Base-by-base conservation (phyloP, 1,140 invertebrate species). In the Drosophila tropicalis region DNA sequence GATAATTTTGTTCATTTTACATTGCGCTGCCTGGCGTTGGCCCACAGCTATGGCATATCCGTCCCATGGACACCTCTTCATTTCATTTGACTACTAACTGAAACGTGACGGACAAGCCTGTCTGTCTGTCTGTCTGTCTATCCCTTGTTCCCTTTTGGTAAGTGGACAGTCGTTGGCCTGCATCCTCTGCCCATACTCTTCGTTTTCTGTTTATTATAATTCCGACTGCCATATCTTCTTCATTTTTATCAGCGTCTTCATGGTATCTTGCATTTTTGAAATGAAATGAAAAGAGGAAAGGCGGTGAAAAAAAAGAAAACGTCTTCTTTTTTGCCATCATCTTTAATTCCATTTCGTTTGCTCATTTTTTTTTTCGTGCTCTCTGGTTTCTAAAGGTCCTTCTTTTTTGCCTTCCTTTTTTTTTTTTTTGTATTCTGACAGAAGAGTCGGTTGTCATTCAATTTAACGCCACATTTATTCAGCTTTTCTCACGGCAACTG, bases 391-490 rank as follows among this genome's bases (percentile, higher is more conserved):
- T 81, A 51, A 34, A 25, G 2, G 40, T 39, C 9, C 51, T 57
- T 63, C 62, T 66, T 64, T 64, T 66, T n/a, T 29, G 29, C 5
- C 19, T 29, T 41, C 19, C 29, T 29, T 15, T 39, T 40, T 57
- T 66, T 66, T 51, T 70, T 66, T 25, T 51, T 70, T 72, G 76
- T 67, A 22, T 51, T 51, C 44, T 51, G 44, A 51, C 44, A 51
- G 44, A n/a, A 51, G 17, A 40, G 72, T 62, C 66, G 67, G 70
- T 74, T 72, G 82, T 81, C 82, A 87, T 87, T 86, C 76, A 87
- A 86, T 86, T 86, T 87, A 76, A 87, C 83, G 83, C 79, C 76
- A 87, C 76, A 83, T 87, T 82, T 72, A 86, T 86, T 86, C 82
- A 86, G 64, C 41, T 61, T 62, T 72, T 70, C 29, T 60, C 57